phyloP scores from a whole-genome alignment of 2,113 vertebrate species.

The Bos taurus region DNA sequence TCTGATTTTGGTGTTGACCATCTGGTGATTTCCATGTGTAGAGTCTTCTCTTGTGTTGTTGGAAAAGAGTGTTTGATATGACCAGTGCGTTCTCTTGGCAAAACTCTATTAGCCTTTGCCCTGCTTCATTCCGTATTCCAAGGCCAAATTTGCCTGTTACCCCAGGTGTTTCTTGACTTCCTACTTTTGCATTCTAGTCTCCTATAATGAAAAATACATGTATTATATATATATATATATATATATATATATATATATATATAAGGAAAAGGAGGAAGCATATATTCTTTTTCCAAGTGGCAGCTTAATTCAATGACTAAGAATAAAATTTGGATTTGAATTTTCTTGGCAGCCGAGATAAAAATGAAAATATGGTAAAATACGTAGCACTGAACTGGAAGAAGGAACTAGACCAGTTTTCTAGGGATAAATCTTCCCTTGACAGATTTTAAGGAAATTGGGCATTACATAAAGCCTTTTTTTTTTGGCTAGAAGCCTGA shows the following conservation, averaged over 20 bases:
- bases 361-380: conserved; percentile 30
- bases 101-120: too few species aligned
- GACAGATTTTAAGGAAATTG: not conserved
- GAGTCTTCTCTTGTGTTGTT: too few species aligned
- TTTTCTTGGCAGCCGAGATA: not conserved
- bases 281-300: not conserved
- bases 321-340: conserved; percentile 33
- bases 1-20: too few species aligned
- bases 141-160: too few species aligned
- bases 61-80: too few species aligned
- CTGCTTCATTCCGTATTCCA: too few species aligned
- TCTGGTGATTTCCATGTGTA: too few species aligned
- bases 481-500: not conserved
- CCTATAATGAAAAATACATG: not conserved
- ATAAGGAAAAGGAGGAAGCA: not conserved
- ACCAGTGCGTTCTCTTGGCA: too few species aligned
- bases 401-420: not conserved
- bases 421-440: not conserved
- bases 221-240: not conserved
- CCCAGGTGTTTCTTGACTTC: too few species aligned
- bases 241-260: not conserved
- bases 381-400: not conserved
- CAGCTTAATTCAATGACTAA: conserved; percentile 4
- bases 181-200: too few species aligned
- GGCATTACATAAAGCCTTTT: not conserved